Base-by-base conservation (phyloP, 2,797 vertebrate genomes). In the Amphiprion clarkii region DNA sequence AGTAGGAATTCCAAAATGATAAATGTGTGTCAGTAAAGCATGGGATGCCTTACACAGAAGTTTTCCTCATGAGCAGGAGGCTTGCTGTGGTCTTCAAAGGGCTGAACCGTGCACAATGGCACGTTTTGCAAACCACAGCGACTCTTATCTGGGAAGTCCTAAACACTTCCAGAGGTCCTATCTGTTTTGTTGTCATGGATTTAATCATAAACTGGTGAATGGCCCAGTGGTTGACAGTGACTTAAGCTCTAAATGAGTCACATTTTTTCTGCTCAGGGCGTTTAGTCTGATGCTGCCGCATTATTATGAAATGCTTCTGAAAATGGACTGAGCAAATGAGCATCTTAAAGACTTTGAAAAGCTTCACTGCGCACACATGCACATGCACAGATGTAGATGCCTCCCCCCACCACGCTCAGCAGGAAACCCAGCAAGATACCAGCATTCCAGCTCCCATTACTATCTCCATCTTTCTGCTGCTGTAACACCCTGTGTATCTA, bases 1-100 rank as follows among this genome's bases (percentile, higher is more conserved):
- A 79, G 82, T 59, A 60, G 75, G 68, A 80, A 89, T 77, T 85
- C 75, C 72, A 73, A 79, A 67, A 86, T 93, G 87, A 93, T 93
- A 69, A 91, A 93, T 83, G 87, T 40, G 59, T 79, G 74, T 83
- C 65, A 72, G 71, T 51, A 66, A 79, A 67, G 44, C 72, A 67
- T 67, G 39, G 68, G 71, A 74, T 81, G 71, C 66, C 46, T 85
- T 70, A 66, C 55, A 57, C 67, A 65, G 44, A 61, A 64, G 61
- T 83, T 83, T 67, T 56, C 58, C 62, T 83, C 11, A 7, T 2
- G 1, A 76, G 71, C n/a, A n/a, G 51, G 48, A 67, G 25, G 33
- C 58, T 73, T 29, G 17, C 63, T 69, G 17, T 63, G 48, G 61
- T 76, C 73, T 87, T 88, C 87, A 87, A 87, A 87, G 49, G 61